phyloP scores from a whole-genome alignment of 2,797 vertebrate genomes.

The Sandelia bainsii region DNA sequence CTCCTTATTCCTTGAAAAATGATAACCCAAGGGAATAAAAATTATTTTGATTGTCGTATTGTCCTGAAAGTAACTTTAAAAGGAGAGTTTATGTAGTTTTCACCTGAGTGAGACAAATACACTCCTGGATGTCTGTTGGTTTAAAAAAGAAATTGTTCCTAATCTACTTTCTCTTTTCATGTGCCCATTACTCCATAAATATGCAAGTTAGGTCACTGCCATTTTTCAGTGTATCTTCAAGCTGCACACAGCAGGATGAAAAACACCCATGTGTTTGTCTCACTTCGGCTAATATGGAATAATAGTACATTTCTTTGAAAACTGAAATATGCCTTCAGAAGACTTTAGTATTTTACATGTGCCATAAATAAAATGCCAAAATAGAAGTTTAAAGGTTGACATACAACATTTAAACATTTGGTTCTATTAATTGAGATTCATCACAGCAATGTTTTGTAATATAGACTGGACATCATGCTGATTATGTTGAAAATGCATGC shows the following conservation, averaged over 20 bases:
- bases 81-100: background rate
- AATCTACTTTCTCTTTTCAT: conserved; percentile 13
- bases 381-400: conserved; percentile 1
- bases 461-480: conserved; percentile 51
- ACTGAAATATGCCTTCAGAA: conserved; percentile 29
- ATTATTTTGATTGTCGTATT: background rate
- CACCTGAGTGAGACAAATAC: conserved; percentile 18
- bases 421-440: conserved; percentile 25
- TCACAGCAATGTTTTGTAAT: conserved; percentile 31
- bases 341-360: conserved; percentile 1
- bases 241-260: conserved; percentile 19
- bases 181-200: background rate
- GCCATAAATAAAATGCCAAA: conserved; percentile 10
- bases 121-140: background rate
- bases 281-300: background rate
- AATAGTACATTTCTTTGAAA: background rate
- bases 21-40: background rate
- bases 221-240: conserved; percentile 5
- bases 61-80: background rate
- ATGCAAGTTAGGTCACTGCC: conserved; percentile 7
- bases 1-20: conserved; percentile 2
- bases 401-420: conserved; percentile 21
- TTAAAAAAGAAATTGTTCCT: background rate
- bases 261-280: conserved; percentile 11
- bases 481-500: conserved; percentile 63